Evolutionary conservation across 2,113 vertebrate genomes (phyloP).

Genomic region (Nycticryphes semicollaris): DNA sequence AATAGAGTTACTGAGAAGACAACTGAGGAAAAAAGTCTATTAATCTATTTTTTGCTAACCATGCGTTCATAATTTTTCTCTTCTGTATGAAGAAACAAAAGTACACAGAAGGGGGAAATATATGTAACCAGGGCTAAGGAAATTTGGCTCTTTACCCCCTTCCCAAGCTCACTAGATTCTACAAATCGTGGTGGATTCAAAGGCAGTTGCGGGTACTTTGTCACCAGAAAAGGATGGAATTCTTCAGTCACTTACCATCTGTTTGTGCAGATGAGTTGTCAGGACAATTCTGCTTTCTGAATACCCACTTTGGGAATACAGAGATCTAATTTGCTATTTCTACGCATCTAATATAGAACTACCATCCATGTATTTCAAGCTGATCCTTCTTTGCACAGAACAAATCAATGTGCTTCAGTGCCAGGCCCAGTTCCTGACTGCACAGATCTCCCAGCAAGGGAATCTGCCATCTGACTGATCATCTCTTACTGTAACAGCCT

Average conservation of each 20-base stretch:
- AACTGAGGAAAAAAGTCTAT: neutral
- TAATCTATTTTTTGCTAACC: neutral
- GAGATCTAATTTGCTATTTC: neutral
- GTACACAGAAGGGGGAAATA: neutral
- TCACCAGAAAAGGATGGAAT: neutral
- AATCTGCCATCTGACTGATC: neutral
- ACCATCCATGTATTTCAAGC: neutral
- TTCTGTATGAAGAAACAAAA: neutral
- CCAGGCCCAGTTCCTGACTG: neutral
- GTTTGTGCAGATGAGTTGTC: neutral
- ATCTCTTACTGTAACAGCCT: neutral
- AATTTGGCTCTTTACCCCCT: neutral
- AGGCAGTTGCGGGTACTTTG: neutral
- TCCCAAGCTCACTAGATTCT: neutral
- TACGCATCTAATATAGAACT: neutral
- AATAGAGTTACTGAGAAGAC: neutral
- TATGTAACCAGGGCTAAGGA: neutral
- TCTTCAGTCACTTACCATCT: neutral
- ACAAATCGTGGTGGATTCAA: neutral
- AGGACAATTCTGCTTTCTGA: neutral
- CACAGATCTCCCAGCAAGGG: neutral
- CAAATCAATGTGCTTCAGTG: conserved; percentile 9
- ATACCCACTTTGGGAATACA: neutral
- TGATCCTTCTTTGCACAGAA: conserved; percentile 10
- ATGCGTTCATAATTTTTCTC: neutral